A percentile compares a stretch with the other conserved stretches of the same genome.
These are phyloP conservation scores for Gracilinanus agilis DNA, from an alignment of 2,113 vertebrate genomes.

Conservation along the genomic window DNA sequence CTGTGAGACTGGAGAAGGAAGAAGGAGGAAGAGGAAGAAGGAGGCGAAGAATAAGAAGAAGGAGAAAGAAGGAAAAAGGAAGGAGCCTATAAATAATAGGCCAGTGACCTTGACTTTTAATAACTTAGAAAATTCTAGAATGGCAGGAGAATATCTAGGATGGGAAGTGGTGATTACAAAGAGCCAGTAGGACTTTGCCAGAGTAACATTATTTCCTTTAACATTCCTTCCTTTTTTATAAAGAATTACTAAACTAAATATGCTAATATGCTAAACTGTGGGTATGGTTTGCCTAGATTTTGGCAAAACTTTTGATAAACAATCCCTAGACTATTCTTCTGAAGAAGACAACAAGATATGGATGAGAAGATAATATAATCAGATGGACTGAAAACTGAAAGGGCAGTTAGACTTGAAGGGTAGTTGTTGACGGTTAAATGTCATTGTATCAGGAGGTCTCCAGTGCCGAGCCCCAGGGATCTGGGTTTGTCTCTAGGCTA, in stretches of 20 bases:
- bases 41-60: no score
- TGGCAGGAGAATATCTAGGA: not conserved
- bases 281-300: not conserved
- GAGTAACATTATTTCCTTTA: not conserved
- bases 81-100: not conserved
- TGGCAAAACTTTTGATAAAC: not conserved
- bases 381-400: not conserved
- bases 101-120: not conserved
- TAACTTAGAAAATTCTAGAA: not conserved
- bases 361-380: not conserved
- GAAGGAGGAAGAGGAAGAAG: no score
- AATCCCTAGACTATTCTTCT: not conserved
- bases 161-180: not conserved
- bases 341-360: not conserved
- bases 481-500: not conserved
- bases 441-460: not conserved
- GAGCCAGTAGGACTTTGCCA: not conserved
- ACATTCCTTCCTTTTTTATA: not conserved
- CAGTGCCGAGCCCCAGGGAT: not conserved
- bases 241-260: not conserved
- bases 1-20: not conserved
- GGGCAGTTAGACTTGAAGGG: not conserved
- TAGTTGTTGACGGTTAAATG: not conserved
- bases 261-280: not conserved
- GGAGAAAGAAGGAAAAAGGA: not conserved